Base-by-base conservation (phyloP, 2,888 invertebrate species). In the Meiosimyza decipiens region DNA sequence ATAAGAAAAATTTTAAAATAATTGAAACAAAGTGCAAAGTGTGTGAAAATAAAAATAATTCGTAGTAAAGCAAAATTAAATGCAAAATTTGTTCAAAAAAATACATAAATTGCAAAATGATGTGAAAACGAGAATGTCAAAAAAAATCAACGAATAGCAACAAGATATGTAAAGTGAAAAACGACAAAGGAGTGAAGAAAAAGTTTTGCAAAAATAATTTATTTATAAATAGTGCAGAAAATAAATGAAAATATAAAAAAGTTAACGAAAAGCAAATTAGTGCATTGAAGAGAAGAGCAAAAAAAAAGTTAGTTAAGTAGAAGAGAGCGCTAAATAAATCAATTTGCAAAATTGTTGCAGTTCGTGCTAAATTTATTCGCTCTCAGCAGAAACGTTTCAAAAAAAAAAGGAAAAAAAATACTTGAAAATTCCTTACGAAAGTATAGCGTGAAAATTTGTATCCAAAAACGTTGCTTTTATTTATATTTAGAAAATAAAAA, bases 401-500 rank as follows among this genome's bases (percentile, higher is more conserved):
- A 51, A 51, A 18, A 64, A 51, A 51, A 28, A 64, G 15, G 9
- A 6, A 13, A 64, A 52, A 51, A 51, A 51, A 64, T 28, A 50
- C 50, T 16, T 28, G n/a, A 33, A 60, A 60, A 33, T 60, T 13
- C 15, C 33, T 33, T 15, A 15, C 13, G 16, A 62, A 62, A 33
- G 16, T 16, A 54, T 13, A 40, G 60, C 9, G 60, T 40, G 60
- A 16, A 62, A 11, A 22, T 47, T 47, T 63, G 40, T n/a, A 40
- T 40, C 40, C 40, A 40, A 40, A 40, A 40, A 40, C 40, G 40
- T 2, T 40, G 3, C 28, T 40, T 9, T 40, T 40, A 49, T 73
- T 75, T 77, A 77, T 74, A 78, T 70, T 75, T 75, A 77, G 77
- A 75, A 71, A 68, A 40, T 9, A 9, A 55, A 70, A 71, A 70